Conservation (phyloP, 2,888 invertebrate genomes). For the Troides aeacus region DNA sequence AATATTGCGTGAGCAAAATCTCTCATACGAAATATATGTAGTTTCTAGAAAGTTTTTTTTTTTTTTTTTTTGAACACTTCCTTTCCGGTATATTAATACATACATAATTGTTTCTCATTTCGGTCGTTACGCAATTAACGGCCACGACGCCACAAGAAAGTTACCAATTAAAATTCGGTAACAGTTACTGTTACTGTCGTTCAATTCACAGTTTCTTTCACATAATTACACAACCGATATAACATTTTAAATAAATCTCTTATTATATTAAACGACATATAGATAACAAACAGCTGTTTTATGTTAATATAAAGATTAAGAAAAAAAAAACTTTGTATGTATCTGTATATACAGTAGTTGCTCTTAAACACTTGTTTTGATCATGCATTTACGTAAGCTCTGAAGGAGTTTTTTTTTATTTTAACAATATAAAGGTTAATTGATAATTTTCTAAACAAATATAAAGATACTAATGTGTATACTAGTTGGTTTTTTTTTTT, state of each 20-base stretch:
- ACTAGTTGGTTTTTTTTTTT: constrained; percentile 59
- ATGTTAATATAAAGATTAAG: too few relatives aligned
- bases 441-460: constrained; percentile 42
- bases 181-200: constrained; percentile 38
- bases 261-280: too few relatives aligned
- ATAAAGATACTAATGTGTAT: constrained; percentile 50
- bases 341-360: too few relatives aligned
- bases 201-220: constrained; percentile 30
- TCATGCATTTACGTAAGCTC: constrained; percentile 4
- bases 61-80: constrained; percentile 44
- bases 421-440: constrained; percentile 31
- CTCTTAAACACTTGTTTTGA: too few relatives aligned
- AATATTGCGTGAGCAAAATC: constrained; percentile 59
- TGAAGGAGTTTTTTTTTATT: constrained; percentile 12
- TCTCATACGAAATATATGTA: constrained; percentile 47
- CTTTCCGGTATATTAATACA: constrained; percentile 70
- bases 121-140: constrained; percentile 58
- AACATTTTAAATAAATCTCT: constrained; percentile 12
- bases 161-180: constrained; percentile 70
- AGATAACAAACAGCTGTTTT: too few relatives aligned
- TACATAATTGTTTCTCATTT: constrained; percentile 74
- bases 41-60: constrained; percentile 60
- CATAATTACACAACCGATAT: constrained; percentile 27
- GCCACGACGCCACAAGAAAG: constrained; percentile 61
- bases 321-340: too few relatives aligned